phyloP scores from a whole-genome alignment of 2,113 vertebrate genomes.

The Terrapene triunguis region DNA sequence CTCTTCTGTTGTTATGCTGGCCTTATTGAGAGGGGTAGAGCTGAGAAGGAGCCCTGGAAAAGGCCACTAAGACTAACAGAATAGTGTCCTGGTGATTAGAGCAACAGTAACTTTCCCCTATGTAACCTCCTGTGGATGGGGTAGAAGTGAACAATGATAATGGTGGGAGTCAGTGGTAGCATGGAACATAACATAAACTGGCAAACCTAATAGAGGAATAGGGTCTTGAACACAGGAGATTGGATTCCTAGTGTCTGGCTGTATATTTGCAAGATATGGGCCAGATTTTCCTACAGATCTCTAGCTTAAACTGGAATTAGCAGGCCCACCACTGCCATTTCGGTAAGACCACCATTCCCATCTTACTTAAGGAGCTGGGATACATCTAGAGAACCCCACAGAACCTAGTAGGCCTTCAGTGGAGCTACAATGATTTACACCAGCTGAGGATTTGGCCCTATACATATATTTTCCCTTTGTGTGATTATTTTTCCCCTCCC shows the following conservation, averaged over 20 bases:
- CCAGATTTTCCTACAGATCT: not conserved
- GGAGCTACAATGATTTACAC: not conserved
- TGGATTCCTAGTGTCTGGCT: not conserved
- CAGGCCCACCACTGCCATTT: not conserved
- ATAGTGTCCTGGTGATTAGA: not conserved
- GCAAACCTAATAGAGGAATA: not conserved
- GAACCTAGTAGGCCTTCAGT: not conserved
- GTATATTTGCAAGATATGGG: accelerated
- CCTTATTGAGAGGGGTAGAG: not conserved
- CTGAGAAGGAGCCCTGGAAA: not conserved
- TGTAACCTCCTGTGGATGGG: too few relatives aligned
- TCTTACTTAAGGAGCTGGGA: not conserved
- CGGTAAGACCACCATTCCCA: not conserved
- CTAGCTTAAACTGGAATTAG: not conserved
- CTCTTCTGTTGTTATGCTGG: not conserved
- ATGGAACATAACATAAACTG: not conserved
- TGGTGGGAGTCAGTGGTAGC: not conserved
- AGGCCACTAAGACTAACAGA: not conserved
- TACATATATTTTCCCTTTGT: not conserved
- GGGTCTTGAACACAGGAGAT: accelerated
- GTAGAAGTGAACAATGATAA: not conserved
- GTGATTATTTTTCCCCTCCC: not conserved
- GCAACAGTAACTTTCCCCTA: too few relatives aligned
- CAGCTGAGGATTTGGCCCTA: not conserved
- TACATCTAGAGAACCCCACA: not conserved